These are phyloP conservation scores for Drepana arcuata DNA, from an alignment of 1,140 invertebrate species.

Conservation along the genomic window DNA sequence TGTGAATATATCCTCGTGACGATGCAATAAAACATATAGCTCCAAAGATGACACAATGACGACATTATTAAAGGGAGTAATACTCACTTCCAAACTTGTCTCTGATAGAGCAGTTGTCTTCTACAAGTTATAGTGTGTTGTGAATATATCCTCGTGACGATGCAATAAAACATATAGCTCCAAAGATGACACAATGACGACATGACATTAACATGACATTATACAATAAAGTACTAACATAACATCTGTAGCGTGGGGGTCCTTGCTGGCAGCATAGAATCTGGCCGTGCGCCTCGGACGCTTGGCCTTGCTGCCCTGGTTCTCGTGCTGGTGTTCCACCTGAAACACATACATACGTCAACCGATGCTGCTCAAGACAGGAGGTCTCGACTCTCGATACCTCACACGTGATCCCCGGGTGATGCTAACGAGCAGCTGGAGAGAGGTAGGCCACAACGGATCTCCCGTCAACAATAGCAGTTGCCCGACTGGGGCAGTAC, in stretches of 20 bases:
- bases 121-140: not conserved
- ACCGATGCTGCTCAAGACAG: too few species aligned
- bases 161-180: not conserved
- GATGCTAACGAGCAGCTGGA: too few species aligned
- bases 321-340: constrained; percentile 19
- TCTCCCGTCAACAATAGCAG: too few species aligned
- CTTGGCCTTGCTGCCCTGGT: constrained; percentile 28
- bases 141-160: not conserved
- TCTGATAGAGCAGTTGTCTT: too few species aligned
- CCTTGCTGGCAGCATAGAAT: constrained; percentile 96
- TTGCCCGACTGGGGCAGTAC: too few species aligned
- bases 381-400: too few species aligned
- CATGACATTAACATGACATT: not conserved
- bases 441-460: too few species aligned
- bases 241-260: constrained; percentile 75
- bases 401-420: too few species aligned
- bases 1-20: too few species aligned
- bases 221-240: constrained; percentile 41
- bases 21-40: too few species aligned
- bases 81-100: not conserved
- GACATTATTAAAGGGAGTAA: not conserved
- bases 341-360: constrained; percentile 10
- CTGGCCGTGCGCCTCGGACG: constrained; percentile 70
- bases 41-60: not conserved
- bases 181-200: not conserved